Evolutionary conservation across 2,888 invertebrate species (phyloP).

Genomic region (Latrodectus hesperus): DNA sequence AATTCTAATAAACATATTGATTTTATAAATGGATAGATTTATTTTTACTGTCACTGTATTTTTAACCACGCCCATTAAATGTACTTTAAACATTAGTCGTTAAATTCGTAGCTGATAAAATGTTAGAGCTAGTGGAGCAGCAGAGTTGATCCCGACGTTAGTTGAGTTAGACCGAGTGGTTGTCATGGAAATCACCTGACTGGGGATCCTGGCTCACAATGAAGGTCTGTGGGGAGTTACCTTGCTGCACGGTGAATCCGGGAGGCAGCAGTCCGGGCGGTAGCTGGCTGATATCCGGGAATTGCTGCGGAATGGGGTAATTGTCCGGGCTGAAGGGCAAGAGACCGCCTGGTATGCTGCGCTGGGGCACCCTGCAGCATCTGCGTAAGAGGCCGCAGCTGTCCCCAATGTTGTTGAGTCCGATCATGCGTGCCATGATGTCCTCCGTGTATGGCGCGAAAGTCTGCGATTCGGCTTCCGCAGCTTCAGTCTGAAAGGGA

Average conservation of each 20-base stretch:
- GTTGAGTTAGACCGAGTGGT: background rate
- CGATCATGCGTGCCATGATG: conserved; percentile 71
- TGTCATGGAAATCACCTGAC: conserved; percentile 22
- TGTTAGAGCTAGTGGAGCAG: too few relatives aligned
- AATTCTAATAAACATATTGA: too few relatives aligned
- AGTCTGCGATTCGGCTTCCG: background rate
- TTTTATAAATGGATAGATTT: too few relatives aligned
- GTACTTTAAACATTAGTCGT: too few relatives aligned
- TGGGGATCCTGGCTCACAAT: conserved; percentile 52
- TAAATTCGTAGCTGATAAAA: too few relatives aligned
- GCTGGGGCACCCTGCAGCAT: conserved; percentile 69
- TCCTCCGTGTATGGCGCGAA: conserved; percentile 70
- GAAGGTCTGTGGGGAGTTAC: conserved; percentile 24
- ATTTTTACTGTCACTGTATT: too few relatives aligned
- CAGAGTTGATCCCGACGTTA: background rate
- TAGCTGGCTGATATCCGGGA: conserved; percentile 25
- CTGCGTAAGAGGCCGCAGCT: conserved; percentile 71
- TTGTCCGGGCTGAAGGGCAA: conserved; percentile 67
- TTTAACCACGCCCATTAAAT: too few relatives aligned
- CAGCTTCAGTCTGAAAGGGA: background rate
- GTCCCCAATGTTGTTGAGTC: conserved; percentile 66
- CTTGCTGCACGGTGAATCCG: conserved; percentile 24
- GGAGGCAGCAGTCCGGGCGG: conserved; percentile 47
- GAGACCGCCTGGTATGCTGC: conserved; percentile 38
- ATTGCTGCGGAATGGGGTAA: conserved; percentile 53